A percentile compares a stretch with the other conserved stretches of the same genome.
Evolutionary conservation across 2,888 invertebrate species (phyloP).

Genomic region (Saturnia japonica): DNA sequence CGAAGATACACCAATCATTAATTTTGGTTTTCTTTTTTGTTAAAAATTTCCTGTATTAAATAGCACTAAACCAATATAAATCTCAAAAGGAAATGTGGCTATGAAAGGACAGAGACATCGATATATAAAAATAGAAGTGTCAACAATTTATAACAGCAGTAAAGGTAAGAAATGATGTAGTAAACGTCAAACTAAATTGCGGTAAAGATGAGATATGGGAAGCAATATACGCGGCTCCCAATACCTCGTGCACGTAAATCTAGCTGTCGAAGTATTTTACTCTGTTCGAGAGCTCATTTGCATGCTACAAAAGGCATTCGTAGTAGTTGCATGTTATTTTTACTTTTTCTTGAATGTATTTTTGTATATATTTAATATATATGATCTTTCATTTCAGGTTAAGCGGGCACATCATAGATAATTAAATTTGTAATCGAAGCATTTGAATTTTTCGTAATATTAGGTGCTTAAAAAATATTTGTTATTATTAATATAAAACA

Average conservation of each 20-base stretch:
- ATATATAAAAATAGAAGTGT: slow-evolving; percentile 2
- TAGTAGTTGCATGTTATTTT: slow-evolving; percentile 18
- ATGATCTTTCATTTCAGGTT: not conserved
- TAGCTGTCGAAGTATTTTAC: slow-evolving; percentile 24
- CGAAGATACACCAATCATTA: too few relatives aligned
- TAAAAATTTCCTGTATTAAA: too few relatives aligned
- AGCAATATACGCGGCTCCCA: slow-evolving; percentile 33
- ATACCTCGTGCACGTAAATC: slow-evolving; percentile 33
- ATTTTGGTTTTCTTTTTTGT: too few relatives aligned
- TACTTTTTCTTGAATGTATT: not conserved
- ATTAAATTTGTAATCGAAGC: too few relatives aligned
- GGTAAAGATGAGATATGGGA: slow-evolving; percentile 34
- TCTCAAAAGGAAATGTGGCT: not conserved
- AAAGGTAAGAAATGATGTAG: slow-evolving; percentile 13
- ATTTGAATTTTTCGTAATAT: not conserved
- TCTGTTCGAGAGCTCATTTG: slow-evolving; percentile 17
- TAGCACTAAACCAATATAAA: not conserved
- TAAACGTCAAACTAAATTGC: slow-evolving; percentile 16
- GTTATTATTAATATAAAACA: not conserved
- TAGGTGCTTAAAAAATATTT: not conserved
- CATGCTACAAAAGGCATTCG: slow-evolving; percentile 18
- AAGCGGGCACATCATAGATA: too few relatives aligned
- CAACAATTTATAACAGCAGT: not conserved
- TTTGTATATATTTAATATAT: not conserved
- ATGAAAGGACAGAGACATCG: not conserved